These are phyloP conservation scores for Emydura subglobosa DNA, from an alignment of 2,113 vertebrate genomes.

Conservation along the genomic window DNA sequence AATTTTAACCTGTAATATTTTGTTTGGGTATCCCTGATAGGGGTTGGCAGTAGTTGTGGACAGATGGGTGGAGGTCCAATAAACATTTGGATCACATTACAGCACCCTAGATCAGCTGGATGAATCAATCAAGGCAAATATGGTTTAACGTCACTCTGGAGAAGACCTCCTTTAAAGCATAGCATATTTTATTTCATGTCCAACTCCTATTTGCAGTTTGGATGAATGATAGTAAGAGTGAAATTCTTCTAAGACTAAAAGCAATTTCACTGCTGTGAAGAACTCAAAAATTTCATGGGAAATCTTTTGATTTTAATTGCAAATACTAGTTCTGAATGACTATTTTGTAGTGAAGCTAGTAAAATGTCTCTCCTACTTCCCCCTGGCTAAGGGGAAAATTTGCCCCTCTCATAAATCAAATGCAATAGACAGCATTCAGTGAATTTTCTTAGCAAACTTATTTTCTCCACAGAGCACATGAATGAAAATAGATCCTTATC, in stretches of 20 bases:
- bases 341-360: conserved; percentile 12
- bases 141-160: accelerated
- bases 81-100: not conserved
- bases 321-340: conserved; percentile 31
- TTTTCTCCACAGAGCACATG: not conserved
- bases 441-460: conserved; percentile 20
- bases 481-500: conserved; percentile 34
- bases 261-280: conserved; percentile 1
- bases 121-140: not conserved
- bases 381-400: conserved; percentile 32
- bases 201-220: not conserved
- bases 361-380: conserved; percentile 15
- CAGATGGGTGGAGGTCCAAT: accelerated
- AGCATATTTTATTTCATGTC: not conserved
- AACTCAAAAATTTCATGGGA: conserved; percentile 26
- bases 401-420: conserved; percentile 20
- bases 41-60: not conserved
- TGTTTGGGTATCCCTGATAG: not conserved
- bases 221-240: not conserved
- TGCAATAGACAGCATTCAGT: conserved; percentile 24
- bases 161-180: not conserved
- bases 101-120: not conserved
- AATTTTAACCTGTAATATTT: not conserved
- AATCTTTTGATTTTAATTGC: conserved; percentile 65
- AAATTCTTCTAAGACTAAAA: conserved; percentile 18